phyloP scores from a whole-genome alignment of 2,797 vertebrate species.

The Chromis chromis region DNA sequence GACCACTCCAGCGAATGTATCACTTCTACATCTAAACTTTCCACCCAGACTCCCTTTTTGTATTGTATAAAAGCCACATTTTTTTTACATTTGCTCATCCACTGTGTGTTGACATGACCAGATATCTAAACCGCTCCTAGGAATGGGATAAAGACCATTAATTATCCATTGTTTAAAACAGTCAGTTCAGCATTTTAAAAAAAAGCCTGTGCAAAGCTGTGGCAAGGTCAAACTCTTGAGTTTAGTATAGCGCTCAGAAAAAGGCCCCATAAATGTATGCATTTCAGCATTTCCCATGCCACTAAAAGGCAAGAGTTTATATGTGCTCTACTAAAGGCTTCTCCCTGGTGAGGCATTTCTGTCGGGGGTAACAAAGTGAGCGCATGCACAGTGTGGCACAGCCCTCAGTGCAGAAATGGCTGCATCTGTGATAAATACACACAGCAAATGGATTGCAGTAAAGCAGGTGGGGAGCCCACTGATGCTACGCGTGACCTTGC shows the following conservation, averaged over 20 bases:
- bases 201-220: slow-evolving; percentile 25
- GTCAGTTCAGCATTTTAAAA: slow-evolving; percentile 53
- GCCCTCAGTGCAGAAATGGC: slow-evolving; percentile 59
- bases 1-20: slow-evolving; percentile 32
- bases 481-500: slow-evolving; percentile 62
- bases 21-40: slow-evolving; percentile 28
- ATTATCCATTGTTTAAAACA: slow-evolving; percentile 69
- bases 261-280: slow-evolving; percentile 68
- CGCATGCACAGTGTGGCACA: slow-evolving; percentile 67
- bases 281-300: slow-evolving; percentile 71
- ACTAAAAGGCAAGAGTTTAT: slow-evolving; percentile 78
- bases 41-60: neutral
- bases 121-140: slow-evolving; percentile 37
- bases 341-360: slow-evolving; percentile 77
- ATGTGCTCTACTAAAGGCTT: slow-evolving; percentile 77
- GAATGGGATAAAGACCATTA: slow-evolving; percentile 38
- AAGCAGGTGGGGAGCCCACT: slow-evolving; percentile 66
- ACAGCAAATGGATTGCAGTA: slow-evolving; percentile 54
- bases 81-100: slow-evolving; percentile 30
- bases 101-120: slow-evolving; percentile 33
- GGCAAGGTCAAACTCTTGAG: slow-evolving; percentile 74
- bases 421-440: slow-evolving; percentile 76
- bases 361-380: slow-evolving; percentile 77
- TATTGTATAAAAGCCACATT: neutral
- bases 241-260: slow-evolving; percentile 62